Base-by-base conservation (phyloP, 1,140 invertebrate species). In the Euglossa dilemma region DNA sequence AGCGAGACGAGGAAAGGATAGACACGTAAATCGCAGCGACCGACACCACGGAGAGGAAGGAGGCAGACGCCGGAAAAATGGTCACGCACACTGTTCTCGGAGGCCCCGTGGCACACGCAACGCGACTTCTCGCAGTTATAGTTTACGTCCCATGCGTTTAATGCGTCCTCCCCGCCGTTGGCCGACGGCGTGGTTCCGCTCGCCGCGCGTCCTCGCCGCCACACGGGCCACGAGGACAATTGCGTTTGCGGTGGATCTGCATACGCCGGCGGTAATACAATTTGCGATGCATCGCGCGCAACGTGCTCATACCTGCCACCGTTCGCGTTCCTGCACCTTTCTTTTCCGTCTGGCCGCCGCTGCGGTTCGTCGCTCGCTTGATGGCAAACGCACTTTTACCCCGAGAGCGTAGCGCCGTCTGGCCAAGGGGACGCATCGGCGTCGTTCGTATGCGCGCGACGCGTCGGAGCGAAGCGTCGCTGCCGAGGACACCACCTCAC, bases 321-420 rank as follows among this genome's bases (percentile, higher is more conserved):
- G 78, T 76, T 77, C 76, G 70, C 54, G 28, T 63, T 63, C 61
- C 25, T 71, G 70, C 73, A 59, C 71, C 23, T 45, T 28, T 61
- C 43, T 74, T 89, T 89, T 86, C 85, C 75, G 72, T 75, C 80
- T 87, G 75, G 84, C 69, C 61, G 56, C 57, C 87, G 86, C 85
- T 93, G 92, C 91, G 92, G 92, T 92, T 92, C 81, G 87, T 89
- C 89, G 87, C 87, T 91, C 88, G 88, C 89, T 92, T 91, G 91
- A 92, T 92, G 91, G 91, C 86, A 91, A 93, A 92, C 85, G 83
- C 75, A 86, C 89, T 90, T 91, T 92, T 93, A 84, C 86, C 20
- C 36, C 36, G 36, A 36, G n/a, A n/a, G n/a, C n/a, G n/a, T n/a
- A n/a, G n/a, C n/a, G n/a, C n/a, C n/a, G n/a, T n/a, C n/a, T n/a